phyloP scores from a whole-genome alignment of 2,888 invertebrate genomes.

The Cremastobaeus sp. region DNA sequence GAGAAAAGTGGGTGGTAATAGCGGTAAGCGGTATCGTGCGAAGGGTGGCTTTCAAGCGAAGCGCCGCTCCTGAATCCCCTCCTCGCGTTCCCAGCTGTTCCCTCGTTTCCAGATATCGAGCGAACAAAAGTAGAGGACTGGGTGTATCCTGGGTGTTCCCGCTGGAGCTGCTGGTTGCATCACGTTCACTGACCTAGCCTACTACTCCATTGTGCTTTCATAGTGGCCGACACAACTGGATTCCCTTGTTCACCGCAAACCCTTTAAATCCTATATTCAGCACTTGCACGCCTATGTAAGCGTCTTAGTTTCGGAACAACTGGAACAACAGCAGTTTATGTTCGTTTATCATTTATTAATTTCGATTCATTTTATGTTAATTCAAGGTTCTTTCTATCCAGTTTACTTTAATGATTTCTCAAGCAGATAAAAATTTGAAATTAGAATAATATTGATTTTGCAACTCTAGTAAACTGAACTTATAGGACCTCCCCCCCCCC shows the following conservation, averaged over 20 bases:
- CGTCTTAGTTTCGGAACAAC: conserved; percentile 8
- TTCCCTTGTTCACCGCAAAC: conserved; percentile 33
- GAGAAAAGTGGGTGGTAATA: not conserved
- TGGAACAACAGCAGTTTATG: too few relatives aligned
- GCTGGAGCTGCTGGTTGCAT: conserved; percentile 66
- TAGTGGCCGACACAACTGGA: conserved; percentile 38
- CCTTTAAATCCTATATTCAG: conserved; percentile 40
- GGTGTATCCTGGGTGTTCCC: conserved; percentile 68
- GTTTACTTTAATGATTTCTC: too few relatives aligned
- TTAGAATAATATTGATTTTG: too few relatives aligned
- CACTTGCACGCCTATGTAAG: conserved; percentile 25
- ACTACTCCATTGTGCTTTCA: conserved; percentile 61
- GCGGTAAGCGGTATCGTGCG: conserved; percentile 11
- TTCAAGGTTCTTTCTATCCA: not conserved
- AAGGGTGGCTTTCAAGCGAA: conserved; percentile 34
- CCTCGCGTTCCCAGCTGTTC: conserved; percentile 47
- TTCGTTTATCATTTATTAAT: conserved; percentile 11
- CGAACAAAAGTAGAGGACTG: conserved; percentile 67
- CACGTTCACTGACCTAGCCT: conserved; percentile 74
- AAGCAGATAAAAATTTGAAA: too few relatives aligned
- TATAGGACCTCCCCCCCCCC: too few relatives aligned
- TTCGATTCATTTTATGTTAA: conserved; percentile 4
- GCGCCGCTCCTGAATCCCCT: conserved; percentile 50
- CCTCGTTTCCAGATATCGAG: conserved; percentile 74
- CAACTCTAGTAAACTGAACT: too few relatives aligned